A percentile compares a stretch with the other conserved stretches of the same genome.
These are phyloP conservation scores for Drosophila tanythrix DNA, from an alignment of 2,888 invertebrate genomes.

Conservation along the genomic window DNA sequence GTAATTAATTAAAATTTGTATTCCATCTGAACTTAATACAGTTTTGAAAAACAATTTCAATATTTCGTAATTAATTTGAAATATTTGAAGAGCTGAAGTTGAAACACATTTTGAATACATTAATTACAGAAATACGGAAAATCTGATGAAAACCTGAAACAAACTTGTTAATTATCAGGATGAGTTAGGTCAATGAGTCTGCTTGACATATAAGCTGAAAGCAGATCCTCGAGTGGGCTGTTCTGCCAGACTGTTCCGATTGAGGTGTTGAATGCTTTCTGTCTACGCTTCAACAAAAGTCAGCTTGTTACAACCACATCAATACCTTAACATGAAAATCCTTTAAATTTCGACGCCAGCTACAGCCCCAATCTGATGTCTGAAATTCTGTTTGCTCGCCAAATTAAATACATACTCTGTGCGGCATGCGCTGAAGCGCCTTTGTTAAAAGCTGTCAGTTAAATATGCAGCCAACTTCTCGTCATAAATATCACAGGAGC, in stretches of 20 bases:
- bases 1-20: neutral
- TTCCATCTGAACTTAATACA: neutral
- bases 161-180: neutral
- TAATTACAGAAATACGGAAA: neutral
- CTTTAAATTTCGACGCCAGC: conserved; percentile 1
- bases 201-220: neutral
- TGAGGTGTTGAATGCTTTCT: neutral
- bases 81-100: neutral
- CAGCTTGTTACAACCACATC: neutral
- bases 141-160: neutral
- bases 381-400: neutral
- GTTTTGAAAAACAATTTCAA: neutral
- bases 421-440: conserved; percentile 16
- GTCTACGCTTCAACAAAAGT: neutral
- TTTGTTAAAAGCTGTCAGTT: conserved; percentile 26
- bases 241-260: neutral
- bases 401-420: conserved; percentile 18
- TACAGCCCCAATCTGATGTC: neutral
- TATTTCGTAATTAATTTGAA: neutral
- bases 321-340: neutral
- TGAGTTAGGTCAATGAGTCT: neutral
- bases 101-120: neutral
- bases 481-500: conserved; percentile 61
- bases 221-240: neutral
- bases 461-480: conserved; percentile 68